These are phyloP conservation scores for Meriones unguiculatus DNA, from an alignment of 2,113 vertebrate genomes.

Conservation along the genomic window DNA sequence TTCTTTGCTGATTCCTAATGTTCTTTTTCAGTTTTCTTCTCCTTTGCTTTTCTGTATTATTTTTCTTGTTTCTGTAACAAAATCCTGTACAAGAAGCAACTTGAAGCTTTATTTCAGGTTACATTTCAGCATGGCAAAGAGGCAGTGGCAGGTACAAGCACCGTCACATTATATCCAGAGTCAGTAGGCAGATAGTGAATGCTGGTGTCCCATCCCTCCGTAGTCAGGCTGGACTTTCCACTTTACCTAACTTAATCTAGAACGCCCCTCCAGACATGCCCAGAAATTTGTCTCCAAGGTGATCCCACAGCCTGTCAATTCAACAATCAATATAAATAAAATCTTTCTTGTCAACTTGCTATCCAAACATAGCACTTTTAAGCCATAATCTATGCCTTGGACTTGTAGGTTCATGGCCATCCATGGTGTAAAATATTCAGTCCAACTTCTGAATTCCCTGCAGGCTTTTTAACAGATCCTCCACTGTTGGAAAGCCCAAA, in stretches of 20 bases:
- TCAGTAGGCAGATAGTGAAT: background rate
- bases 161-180: background rate
- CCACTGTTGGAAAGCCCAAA: background rate
- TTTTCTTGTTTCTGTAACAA: background rate
- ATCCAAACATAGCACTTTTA: background rate
- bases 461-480: background rate
- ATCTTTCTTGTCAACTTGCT: background rate
- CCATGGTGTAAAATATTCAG: background rate
- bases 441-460: background rate
- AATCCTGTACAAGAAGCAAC: background rate
- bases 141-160: background rate
- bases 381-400: background rate
- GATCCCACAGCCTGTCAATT: background rate
- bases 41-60: background rate
- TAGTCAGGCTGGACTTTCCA: background rate
- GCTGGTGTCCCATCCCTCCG: no score
- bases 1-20: background rate
- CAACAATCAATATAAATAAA: background rate
- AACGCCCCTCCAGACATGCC: background rate
- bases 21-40: background rate
- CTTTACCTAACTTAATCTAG: background rate
- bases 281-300: background rate
- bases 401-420: background rate
- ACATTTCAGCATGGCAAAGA: background rate
- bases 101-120: background rate